Conservation (phyloP, 2,113 vertebrate genomes). For the Poeciliopsis turrubarensis region DNA sequence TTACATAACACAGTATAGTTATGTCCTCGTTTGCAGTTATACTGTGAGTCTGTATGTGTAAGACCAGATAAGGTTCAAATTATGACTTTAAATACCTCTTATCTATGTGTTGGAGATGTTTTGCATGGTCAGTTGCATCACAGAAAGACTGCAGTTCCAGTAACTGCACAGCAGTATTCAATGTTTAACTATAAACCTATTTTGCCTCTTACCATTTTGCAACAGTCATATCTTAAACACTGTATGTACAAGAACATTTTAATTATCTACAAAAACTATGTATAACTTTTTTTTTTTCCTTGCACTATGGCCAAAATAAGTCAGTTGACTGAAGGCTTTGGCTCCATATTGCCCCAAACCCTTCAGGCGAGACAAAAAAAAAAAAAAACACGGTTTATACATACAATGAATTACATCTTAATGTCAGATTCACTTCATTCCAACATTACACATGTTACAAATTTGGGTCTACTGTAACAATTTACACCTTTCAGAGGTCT, state of each 20-base stretch:
- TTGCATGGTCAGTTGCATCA: slow-evolving; percentile 51
- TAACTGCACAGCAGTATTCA: background rate
- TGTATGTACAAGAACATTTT: background rate
- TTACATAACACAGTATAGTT: slow-evolving; percentile 43
- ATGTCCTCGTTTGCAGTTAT: slow-evolving; percentile 36
- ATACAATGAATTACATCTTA: background rate
- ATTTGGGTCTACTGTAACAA: background rate
- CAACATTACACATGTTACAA: background rate
- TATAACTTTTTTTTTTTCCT: background rate
- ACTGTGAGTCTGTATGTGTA: background rate
- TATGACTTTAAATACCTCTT: slow-evolving; percentile 36
- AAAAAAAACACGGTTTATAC: background rate
- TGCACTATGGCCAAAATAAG: background rate
- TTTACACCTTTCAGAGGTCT: background rate
- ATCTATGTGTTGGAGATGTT: slow-evolving; percentile 46
- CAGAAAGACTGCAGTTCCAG: background rate
- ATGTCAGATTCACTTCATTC: no score
- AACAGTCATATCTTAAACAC: background rate
- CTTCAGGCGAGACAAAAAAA: background rate
- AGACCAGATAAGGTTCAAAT: slow-evolving; percentile 60
- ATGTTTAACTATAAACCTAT: background rate
- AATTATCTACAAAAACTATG: background rate
- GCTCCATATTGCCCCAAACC: background rate
- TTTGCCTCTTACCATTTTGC: background rate
- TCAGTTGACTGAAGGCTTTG: background rate